Percentiles rank a stretch among this genome's conserved stretches.
These are phyloP conservation scores for Percina caprodes DNA, from an alignment of 2,113 vertebrate species.

Conservation along the genomic window DNA sequence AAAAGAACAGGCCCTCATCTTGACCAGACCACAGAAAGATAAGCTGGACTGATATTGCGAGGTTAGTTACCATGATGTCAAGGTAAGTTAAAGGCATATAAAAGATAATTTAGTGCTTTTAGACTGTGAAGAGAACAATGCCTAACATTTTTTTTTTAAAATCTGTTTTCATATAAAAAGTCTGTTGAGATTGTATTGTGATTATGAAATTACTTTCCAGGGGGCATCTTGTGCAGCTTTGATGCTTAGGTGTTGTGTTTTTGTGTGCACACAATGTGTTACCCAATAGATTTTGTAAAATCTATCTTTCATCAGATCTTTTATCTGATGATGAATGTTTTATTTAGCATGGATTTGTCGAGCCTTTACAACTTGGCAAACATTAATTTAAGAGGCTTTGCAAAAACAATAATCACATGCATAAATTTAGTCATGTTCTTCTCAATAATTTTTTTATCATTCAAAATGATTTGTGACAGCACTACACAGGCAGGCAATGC, in stretches of 20 bases:
- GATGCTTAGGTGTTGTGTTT: neutral
- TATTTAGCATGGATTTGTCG: neutral
- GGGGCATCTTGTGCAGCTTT: neutral
- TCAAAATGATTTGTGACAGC: too few species aligned
- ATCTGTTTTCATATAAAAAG: neutral
- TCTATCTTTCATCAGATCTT: neutral
- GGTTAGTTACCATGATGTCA: conserved; percentile 34
- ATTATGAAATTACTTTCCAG: neutral
- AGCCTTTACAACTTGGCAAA: neutral
- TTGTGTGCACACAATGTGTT: neutral
- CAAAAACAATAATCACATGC: too few species aligned
- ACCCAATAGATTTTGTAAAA: neutral
- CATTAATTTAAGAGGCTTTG: too few species aligned
- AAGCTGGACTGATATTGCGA: conserved; percentile 10
- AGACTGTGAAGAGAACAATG: neutral
- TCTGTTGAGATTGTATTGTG: neutral
- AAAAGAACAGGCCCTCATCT: conserved; percentile 12
- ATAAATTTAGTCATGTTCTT: too few species aligned
- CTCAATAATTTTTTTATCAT: too few species aligned
- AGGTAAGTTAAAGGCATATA: conserved; percentile 24
- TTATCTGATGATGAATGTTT: neutral
- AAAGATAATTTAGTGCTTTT: neutral
- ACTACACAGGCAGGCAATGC: too few species aligned
- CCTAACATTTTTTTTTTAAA: neutral
- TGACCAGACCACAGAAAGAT: conserved; percentile 23